Percentiles rank a stretch among this genome's conserved stretches.
These are phyloP conservation scores for Sander vitreus DNA, from an alignment of 2,113 vertebrate genomes.

Conservation along the genomic window DNA sequence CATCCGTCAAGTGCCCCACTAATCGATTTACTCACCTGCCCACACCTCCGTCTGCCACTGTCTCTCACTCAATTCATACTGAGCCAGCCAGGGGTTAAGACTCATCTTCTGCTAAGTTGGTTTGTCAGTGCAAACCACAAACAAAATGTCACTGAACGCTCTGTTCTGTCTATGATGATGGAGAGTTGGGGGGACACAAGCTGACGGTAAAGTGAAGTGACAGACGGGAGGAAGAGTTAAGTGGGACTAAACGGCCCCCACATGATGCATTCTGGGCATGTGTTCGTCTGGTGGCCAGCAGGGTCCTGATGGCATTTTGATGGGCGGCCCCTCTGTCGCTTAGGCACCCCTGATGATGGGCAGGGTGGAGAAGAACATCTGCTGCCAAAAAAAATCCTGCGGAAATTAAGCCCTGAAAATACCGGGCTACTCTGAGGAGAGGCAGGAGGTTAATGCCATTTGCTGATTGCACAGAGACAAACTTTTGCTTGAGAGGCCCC, in stretches of 20 bases:
- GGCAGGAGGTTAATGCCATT: constrained; percentile 40
- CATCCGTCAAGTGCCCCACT: constrained; percentile 79
- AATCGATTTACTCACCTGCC: constrained; percentile 81
- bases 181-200: constrained; percentile 1
- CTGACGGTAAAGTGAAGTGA: constrained; percentile 36
- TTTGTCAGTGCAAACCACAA: constrained; percentile 54
- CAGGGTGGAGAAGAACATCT: constrained; percentile 72
- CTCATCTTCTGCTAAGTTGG: constrained; percentile 43
- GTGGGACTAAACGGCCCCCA: constrained; percentile 41
- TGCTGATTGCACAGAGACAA: constrained; percentile 39
- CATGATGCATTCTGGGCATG: constrained; percentile 68
- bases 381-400: constrained; percentile 53
- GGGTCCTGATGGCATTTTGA: constrained; percentile 77
- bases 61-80: constrained; percentile 45
- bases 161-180: constrained; percentile 29
- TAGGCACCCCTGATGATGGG: constrained; percentile 36
- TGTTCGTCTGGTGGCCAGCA: constrained; percentile 66
- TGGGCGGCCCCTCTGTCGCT: constrained; percentile 66
- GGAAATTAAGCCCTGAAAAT: constrained; percentile 38
- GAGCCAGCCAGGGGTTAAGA: constrained; percentile 48
- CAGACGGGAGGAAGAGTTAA: constrained; percentile 47
- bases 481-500: constrained; percentile 17
- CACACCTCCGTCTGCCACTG: constrained; percentile 67
- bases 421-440: constrained; percentile 29
- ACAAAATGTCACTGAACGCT: constrained; percentile 24